Evolutionary conservation across 2,797 vertebrate genomes (phyloP), one percentile per base, ranked within the genome.

Genomic region (Trachops cirrhosus): DNA sequence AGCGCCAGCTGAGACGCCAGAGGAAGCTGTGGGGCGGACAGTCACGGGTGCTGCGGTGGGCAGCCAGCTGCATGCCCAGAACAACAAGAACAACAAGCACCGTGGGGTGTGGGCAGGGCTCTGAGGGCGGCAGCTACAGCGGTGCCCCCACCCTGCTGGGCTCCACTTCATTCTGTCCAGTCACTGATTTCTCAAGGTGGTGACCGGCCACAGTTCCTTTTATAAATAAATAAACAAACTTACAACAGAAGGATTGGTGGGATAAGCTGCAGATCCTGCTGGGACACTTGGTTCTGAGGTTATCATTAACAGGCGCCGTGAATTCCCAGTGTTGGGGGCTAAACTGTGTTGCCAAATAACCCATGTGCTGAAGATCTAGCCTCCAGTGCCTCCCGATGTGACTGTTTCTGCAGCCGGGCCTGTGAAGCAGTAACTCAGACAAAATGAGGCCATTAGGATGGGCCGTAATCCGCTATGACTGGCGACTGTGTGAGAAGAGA

Each of bases 41-140:
- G 39, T 29, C 73, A 68, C 52, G 37, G 62, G 44, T 37, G 10
- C 39, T 19, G 21, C 37, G 2, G 4, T 5, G 6, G n/a, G 57
- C 21, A 77, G 57, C 50, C 89, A n/a, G 39, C 24, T 19, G 5
- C 2, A 6, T 41, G 50, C 39, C 3, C 0, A 84, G 44, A 52
- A 71, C 10, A 41, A 41, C 41, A 41, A 84, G 44, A 54, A 71
- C 11, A 44, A 44, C 8, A 29, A 34, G n/a, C 8, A 2, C n/a
- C 3, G 1, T 1, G 37, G n/a, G 15, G 5, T 0, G 3, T 1
- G 3, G 52, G 29, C 57, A 14, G 9, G 50, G 32, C 48, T 9
- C 59, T 34, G 19, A 22, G 57, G 16, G 21, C 6, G 3, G 29
- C 57, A 26, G 21, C 24, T 26, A 14, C 34, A 34, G 44, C 3